Evolutionary conservation across 2,797 vertebrate species (phyloP).

Genomic region (Etheostoma nigrum): DNA sequence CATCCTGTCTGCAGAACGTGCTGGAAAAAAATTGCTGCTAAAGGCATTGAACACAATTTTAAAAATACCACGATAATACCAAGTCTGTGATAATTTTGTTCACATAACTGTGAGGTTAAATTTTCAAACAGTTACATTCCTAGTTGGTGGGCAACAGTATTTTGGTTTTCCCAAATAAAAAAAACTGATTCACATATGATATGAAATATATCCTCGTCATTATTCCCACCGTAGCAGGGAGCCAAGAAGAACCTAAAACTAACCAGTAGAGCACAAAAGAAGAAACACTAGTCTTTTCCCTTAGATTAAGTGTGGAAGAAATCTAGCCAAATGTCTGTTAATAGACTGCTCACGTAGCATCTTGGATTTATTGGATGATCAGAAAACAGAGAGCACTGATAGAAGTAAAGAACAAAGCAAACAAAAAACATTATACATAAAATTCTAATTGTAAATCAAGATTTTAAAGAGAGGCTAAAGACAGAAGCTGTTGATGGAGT

Average conservation of each 20-base stretch:
- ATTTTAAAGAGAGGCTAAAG: neutral
- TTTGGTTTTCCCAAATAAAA: neutral
- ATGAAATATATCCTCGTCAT: neutral
- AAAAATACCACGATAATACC: no score
- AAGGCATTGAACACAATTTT: no score
- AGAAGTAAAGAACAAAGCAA: neutral
- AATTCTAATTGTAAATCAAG: conserved; percentile 7
- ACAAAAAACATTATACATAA: neutral
- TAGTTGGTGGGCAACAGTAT: neutral
- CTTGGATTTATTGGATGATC: neutral
- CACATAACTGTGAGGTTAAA: no score
- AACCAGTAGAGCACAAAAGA: neutral
- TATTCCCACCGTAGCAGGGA: neutral
- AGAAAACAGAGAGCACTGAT: neutral
- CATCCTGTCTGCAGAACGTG: no score
- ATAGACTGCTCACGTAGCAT: neutral
- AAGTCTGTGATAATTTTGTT: no score
- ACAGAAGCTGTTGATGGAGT: conserved; percentile 6
- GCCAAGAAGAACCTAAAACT: neutral
- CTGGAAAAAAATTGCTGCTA: no score
- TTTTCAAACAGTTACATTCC: no score
- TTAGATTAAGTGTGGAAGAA: neutral
- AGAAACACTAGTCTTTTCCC: neutral
- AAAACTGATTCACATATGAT: neutral
- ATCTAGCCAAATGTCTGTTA: conserved; percentile 8